Conservation (phyloP, 2,888 invertebrate genomes). For the Theretra japonica region DNA sequence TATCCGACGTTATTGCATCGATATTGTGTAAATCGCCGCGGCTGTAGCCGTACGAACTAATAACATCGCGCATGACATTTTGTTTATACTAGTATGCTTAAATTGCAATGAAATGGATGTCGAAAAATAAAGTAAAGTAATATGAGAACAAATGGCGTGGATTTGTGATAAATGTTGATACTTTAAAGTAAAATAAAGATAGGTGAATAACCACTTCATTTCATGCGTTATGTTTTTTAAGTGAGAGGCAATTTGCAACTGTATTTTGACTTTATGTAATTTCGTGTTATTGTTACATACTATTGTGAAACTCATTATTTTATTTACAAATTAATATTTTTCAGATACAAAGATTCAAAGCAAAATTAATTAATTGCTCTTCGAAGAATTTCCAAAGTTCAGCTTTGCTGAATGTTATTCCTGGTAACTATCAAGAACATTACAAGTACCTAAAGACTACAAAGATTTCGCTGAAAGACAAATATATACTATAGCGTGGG, state of each 20-base stretch:
- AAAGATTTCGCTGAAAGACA: background rate
- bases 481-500: background rate
- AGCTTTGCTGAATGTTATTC: no score
- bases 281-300: no score
- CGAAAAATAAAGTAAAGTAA: background rate
- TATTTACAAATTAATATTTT: no score
- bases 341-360: no score
- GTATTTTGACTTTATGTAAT: background rate
- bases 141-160: background rate
- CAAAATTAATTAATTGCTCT: no score
- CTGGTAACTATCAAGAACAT: no score
- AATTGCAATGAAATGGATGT: background rate
- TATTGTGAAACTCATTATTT: no score
- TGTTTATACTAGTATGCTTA: slow-evolving; percentile 2
- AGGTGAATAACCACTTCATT: no score
- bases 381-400: no score
- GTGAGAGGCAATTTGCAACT: background rate
- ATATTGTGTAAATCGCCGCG: slow-evolving; percentile 30
- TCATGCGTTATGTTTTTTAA: no score
- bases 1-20: slow-evolving; percentile 33
- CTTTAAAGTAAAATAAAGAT: background rate
- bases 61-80: slow-evolving; percentile 33
- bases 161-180: background rate
- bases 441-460: no score
- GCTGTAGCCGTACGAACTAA: slow-evolving; percentile 30